Conservation (phyloP, 2,888 invertebrate genomes). For the Heliconius aoede region DNA sequence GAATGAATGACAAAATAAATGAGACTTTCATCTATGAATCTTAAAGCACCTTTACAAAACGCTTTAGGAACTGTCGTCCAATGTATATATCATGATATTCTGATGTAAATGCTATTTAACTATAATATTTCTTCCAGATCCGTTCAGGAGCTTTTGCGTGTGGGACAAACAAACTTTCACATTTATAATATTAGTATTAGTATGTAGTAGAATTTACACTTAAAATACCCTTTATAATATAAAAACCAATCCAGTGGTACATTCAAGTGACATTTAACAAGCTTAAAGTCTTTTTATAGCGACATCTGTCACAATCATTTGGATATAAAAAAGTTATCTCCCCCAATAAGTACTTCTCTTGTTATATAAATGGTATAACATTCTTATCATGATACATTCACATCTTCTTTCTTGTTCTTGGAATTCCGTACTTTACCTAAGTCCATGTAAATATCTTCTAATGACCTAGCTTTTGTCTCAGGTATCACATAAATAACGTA, state of each 20-base stretch:
- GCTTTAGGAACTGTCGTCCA: too few relatives aligned
- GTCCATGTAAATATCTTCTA: slow-evolving; percentile 65
- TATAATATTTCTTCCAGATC: too few relatives aligned
- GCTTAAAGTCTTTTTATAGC: background rate
- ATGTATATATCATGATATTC: too few relatives aligned
- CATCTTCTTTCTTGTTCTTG: background rate
- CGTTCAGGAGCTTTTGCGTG: too few relatives aligned
- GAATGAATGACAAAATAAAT: too few relatives aligned
- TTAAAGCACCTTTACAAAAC: too few relatives aligned
- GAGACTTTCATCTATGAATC: too few relatives aligned
- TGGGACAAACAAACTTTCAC: too few relatives aligned
- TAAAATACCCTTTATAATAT: background rate
- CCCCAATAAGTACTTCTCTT: background rate
- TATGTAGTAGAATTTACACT: background rate
- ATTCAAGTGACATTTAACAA: background rate
- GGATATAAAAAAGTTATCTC: background rate
- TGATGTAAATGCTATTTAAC: too few relatives aligned
- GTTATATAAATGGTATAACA: background rate
- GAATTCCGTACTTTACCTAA: slow-evolving; percentile 45
- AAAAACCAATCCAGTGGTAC: background rate
- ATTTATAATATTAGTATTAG: too few relatives aligned
- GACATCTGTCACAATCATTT: background rate
- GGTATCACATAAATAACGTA: slow-evolving; percentile 64
- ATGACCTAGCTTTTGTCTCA: slow-evolving; percentile 63
- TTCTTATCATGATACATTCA: background rate